Evolutionary conservation across 2,888 invertebrate genomes (phyloP).

Genomic region (Drosophila merina): DNA sequence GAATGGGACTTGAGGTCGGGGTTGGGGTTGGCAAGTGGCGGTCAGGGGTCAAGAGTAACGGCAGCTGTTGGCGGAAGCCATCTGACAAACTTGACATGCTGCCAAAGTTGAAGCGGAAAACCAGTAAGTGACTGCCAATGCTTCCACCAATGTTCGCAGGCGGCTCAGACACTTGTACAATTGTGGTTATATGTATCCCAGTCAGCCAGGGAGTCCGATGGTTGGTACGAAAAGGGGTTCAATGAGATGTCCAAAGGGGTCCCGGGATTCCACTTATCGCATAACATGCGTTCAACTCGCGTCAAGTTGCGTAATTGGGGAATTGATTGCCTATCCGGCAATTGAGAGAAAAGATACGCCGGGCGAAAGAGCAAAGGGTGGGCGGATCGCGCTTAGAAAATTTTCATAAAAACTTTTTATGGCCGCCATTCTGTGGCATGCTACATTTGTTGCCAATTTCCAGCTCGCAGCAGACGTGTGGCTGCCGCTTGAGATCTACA

Average conservation of each 20-base stretch:
- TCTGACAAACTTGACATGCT: constrained; percentile 67
- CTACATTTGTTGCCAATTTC: constrained; percentile 80
- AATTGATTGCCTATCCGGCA: constrained; percentile 68
- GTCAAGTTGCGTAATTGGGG: constrained; percentile 69
- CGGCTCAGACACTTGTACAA: constrained; percentile 11
- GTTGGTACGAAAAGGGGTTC: not conserved
- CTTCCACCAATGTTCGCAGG: constrained; percentile 8
- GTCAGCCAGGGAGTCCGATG: not conserved
- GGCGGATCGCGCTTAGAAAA: constrained; percentile 62
- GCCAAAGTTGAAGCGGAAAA: constrained; percentile 68
- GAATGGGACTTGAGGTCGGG: not conserved
- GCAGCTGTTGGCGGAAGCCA: constrained; percentile 67
- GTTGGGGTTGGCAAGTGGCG: constrained; percentile 35
- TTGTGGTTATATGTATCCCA: not conserved
- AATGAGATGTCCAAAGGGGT: constrained; percentile 2
- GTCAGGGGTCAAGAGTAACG: constrained; percentile 50
- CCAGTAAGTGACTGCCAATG: constrained; percentile 40
- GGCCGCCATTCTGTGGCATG: constrained; percentile 76
- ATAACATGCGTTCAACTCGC: constrained; percentile 30
- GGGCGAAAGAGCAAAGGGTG: constrained; percentile 6
- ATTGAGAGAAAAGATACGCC: constrained; percentile 28
- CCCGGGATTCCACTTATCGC: constrained; percentile 28
- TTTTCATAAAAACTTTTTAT: constrained; percentile 80
- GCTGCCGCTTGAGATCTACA: constrained; percentile 6
- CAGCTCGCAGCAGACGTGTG: constrained; percentile 45